Evolutionary conservation across 2,888 invertebrate species (phyloP), one percentile per base, ranked within the genome.

Genomic region (Palloptera scutellata): DNA sequence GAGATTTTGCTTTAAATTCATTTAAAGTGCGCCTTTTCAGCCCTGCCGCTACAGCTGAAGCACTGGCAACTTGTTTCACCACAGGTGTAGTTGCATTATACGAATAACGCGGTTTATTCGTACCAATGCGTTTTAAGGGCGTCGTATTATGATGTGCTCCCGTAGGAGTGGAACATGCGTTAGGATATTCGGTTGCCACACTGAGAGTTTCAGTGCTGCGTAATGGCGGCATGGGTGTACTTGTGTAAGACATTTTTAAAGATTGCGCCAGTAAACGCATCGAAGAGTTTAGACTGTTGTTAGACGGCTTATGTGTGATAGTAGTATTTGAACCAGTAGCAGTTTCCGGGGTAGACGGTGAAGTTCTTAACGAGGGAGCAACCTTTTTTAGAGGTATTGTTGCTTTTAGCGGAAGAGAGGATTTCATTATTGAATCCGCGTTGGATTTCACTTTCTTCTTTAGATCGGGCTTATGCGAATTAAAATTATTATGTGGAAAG

Each of bases 371-470:
- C 72, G 75, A 74, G 0, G 78, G 76, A 9, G 75, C 73, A 9
- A 78, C 75, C 45, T 76, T 79, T 54, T 77, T 79, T 1, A 79
- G 68, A 1, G 79, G 79, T 55, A 79, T 72, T 6, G 77, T 76
- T 11, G 79, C 79, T 61, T 78, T 78, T 48, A 79, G 60, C 6
- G 79, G 79, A 17, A 72, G 77, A 10, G 67, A 67, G 5, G 74
- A 73, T 55, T 76, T 75, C n/a, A 75, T 67, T 20, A 78, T 75
- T 0, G 78, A 78, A 2, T 72, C 62, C 4, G 67, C 62, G 57
- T 70, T 73, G 1, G 71, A 65, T 64, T 76, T 78, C 1, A 64
- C 13, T 69, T 74, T 77, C 20, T 74, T 75, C 30, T 71, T 72
- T 19, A 75, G 53, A 59, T 75, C 64, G 3, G 69, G 69, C 68